A percentile compares a stretch with the other conserved stretches of the same genome.
Conservation (phyloP, 2,797 vertebrate species). For the Microctenopoma lineatum region DNA sequence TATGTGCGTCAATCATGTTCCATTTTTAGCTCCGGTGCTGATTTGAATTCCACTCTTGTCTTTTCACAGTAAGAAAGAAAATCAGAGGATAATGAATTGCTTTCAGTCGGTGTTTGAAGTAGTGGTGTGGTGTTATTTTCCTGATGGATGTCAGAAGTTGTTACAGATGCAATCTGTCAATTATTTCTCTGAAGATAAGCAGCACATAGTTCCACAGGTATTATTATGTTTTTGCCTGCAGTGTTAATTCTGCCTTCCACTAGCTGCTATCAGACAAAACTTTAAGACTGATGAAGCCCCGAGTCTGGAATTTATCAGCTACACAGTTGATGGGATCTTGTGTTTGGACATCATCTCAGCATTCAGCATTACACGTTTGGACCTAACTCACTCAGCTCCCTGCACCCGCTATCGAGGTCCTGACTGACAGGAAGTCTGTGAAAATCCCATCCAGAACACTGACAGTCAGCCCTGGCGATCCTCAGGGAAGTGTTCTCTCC, state of each 20-base stretch:
- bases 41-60: slow-evolving; percentile 26
- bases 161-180: slow-evolving; percentile 48
- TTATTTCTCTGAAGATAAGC: slow-evolving; percentile 28
- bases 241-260: neutral
- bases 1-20: slow-evolving; percentile 47
- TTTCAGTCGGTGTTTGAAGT: slow-evolving; percentile 32
- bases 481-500: no score
- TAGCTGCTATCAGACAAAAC: neutral
- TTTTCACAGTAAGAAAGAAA: slow-evolving; percentile 19
- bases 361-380: no score
- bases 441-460: no score
- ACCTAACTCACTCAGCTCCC: no score
- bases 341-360: no score
- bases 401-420: no score
- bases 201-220: slow-evolving; percentile 31
- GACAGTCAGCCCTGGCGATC: no score
- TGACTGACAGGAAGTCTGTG: no score
- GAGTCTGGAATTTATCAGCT: no score
- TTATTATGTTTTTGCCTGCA: neutral
- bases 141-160: slow-evolving; percentile 30
- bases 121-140: slow-evolving; percentile 16
- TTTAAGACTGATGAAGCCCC: neutral
- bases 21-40: slow-evolving; percentile 54
- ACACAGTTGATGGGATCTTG: no score
- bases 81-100: slow-evolving; percentile 49